Evolutionary conservation across 2,113 vertebrate genomes (phyloP).

Genomic region (Alouatta palliata): DNA sequence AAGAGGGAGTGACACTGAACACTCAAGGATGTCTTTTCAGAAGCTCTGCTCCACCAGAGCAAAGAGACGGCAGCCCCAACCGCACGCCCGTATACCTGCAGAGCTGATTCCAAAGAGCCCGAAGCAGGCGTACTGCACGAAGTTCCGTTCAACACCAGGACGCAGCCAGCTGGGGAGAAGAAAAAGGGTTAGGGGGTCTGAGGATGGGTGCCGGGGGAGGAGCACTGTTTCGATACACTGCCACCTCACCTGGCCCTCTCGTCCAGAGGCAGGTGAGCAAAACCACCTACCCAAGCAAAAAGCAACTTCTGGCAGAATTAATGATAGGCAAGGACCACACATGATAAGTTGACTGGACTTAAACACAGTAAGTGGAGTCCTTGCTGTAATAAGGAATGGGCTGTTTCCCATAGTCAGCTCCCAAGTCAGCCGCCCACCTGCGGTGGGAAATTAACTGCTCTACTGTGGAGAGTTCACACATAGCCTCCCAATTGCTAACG

Average conservation of each 20-base stretch:
- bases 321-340: not conserved
- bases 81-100: constrained; percentile 56
- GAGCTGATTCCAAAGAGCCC: constrained; percentile 95
- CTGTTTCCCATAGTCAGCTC: no score
- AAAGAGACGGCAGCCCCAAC: not conserved
- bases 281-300: not conserved
- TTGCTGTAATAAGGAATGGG: not conserved
- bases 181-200: not conserved
- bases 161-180: constrained; percentile 90
- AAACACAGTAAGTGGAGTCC: not conserved
- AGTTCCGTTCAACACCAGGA: constrained; percentile 97
- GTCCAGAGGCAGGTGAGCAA: not conserved
- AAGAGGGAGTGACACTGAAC: accelerated
- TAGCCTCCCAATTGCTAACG: not conserved
- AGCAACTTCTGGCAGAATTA: not conserved
- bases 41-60: not conserved
- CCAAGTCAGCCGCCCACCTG: no score
- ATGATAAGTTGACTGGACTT: accelerated
- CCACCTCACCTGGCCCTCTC: not conserved
- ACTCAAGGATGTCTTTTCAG: not conserved
- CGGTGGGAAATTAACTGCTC: not conserved
- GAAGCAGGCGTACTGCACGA: constrained; percentile 97
- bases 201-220: not conserved
- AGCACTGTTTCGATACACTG: accelerated
- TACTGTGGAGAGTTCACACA: not conserved